Evolutionary conservation across 2,113 vertebrate species (phyloP).

Genomic region (Pelobates fuscus): DNA sequence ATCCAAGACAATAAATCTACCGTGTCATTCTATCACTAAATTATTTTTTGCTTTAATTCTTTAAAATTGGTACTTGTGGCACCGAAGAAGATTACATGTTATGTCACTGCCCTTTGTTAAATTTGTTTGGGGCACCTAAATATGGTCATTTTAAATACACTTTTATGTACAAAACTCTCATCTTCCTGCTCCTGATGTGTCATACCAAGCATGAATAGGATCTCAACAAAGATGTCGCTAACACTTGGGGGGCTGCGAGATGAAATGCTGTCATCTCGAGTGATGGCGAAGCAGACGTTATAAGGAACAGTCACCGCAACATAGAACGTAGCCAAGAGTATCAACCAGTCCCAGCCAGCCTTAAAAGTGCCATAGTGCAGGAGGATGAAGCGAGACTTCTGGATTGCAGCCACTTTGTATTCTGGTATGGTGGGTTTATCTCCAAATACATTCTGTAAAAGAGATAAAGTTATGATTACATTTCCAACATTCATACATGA

Average conservation of each 20-base stretch:
- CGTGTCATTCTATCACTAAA: no score
- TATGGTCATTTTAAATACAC: not conserved
- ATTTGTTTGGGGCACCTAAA: not conserved
- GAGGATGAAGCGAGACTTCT: constrained; percentile 80
- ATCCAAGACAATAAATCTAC: no score
- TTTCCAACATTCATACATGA: no score
- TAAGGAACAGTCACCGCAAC: constrained; percentile 82
- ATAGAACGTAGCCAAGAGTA: constrained; percentile 81
- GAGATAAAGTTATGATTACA: not conserved
- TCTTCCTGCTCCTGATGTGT: not conserved
- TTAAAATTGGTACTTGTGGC: no score
- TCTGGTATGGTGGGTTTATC: constrained; percentile 79
- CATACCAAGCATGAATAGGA: constrained; percentile 78
- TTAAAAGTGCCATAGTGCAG: constrained; percentile 82
- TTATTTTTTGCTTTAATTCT: no score
- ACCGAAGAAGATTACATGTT: no score
- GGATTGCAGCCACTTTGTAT: constrained; percentile 81
- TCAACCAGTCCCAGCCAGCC: constrained; percentile 81
- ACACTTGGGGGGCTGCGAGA: constrained; percentile 69
- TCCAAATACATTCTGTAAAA: constrained; percentile 75
- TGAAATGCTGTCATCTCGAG: constrained; percentile 64
- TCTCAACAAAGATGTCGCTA: constrained; percentile 80
- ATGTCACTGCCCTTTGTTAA: not conserved
- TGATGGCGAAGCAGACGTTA: constrained; percentile 76
- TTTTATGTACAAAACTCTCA: not conserved